Conservation (phyloP, 2,797 vertebrate species). For the Hippocampus kuda region DNA sequence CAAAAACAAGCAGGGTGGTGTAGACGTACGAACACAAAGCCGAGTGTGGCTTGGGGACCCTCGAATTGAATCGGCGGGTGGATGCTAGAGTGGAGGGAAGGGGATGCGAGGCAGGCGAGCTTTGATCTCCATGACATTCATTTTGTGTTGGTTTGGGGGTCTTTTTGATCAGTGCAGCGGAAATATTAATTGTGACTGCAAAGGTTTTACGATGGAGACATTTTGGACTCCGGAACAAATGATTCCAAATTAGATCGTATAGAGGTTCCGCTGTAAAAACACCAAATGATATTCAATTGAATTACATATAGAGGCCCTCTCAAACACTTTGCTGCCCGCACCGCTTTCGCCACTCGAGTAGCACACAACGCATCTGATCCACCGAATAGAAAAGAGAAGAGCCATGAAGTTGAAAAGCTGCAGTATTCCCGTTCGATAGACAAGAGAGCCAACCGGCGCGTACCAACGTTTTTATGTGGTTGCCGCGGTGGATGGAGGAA, state of each 20-base stretch:
- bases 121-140: neutral
- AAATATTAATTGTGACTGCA: no score
- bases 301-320: slow-evolving; percentile 5
- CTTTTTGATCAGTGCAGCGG: neutral
- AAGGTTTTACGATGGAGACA: neutral
- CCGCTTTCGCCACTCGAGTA: slow-evolving; percentile 39
- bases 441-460: slow-evolving; percentile 34
- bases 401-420: slow-evolving; percentile 53
- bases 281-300: neutral
- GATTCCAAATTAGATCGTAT: no score
- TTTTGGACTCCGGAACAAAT: neutral
- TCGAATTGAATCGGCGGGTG: slow-evolving; percentile 34
- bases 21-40: slow-evolving; percentile 19
- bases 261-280: no score
- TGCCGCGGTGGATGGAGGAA: slow-evolving; percentile 36
- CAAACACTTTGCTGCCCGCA: slow-evolving; percentile 19
- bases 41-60: slow-evolving; percentile 40
- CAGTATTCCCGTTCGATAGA: slow-evolving; percentile 59
- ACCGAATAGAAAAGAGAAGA: slow-evolving; percentile 40
- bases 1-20: slow-evolving; percentile 45
- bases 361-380: slow-evolving; percentile 34
- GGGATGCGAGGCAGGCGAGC: slow-evolving; percentile 31
- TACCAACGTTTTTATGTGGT: slow-evolving; percentile 25
- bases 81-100: slow-evolving; percentile 20
- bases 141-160: slow-evolving; percentile 21